Percentiles rank a stretch among this genome's conserved stretches.
Conservation (phyloP, 2,113 vertebrate genomes). For the Aptenodytes patagonicus region DNA sequence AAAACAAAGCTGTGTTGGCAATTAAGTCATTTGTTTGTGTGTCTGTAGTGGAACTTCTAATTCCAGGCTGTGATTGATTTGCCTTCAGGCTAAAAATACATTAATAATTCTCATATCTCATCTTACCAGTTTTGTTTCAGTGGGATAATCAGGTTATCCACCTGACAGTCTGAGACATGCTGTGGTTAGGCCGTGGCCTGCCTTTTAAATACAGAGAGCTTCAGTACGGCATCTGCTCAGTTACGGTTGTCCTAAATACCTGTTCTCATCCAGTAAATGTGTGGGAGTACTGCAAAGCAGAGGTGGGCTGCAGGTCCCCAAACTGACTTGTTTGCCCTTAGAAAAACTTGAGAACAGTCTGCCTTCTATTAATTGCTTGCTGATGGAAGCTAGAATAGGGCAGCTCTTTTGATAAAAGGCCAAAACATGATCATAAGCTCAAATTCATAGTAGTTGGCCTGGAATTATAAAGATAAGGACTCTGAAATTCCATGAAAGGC, state of each 20-base stretch:
- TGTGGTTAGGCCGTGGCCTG: not conserved
- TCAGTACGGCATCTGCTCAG: not conserved
- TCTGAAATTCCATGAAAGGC: not conserved
- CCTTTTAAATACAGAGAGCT: not conserved
- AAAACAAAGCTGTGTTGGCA: not conserved
- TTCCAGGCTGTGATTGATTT: constrained; percentile 27
- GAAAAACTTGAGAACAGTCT: not conserved
- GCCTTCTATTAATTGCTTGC: not conserved
- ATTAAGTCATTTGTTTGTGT: not conserved
- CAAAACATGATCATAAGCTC: not conserved
- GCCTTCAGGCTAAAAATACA: constrained; percentile 16
- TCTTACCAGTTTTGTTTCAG: not conserved
- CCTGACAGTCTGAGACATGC: not conserved
- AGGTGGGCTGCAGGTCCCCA: not conserved
- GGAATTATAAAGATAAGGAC: not conserved
- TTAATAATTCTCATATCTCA: not conserved
- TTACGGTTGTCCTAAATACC: not conserved
- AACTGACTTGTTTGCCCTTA: not conserved
- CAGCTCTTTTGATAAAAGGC: not conserved
- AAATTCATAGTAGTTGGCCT: not conserved
- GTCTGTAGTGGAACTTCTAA: constrained; percentile 13
- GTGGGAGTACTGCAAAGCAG: not conserved
- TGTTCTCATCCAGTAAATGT: not conserved
- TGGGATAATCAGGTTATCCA: not conserved
- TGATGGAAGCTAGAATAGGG: not conserved